Conservation (phyloP, 2,797 vertebrate species). For the Malacoraja senta region DNA sequence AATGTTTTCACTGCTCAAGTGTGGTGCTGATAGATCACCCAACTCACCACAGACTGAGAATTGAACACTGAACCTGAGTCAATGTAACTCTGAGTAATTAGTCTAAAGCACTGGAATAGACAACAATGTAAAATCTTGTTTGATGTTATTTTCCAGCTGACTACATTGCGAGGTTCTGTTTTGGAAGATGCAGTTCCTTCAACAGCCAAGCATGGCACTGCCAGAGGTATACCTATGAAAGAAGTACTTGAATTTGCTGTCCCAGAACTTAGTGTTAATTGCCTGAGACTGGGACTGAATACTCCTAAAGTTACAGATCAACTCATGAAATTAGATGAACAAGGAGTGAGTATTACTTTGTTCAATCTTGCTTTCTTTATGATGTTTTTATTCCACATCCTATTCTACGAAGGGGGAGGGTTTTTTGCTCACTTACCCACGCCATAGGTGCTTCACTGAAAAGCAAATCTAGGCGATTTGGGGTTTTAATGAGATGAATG, state of each 20-base stretch:
- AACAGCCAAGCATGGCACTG: conserved; percentile 84
- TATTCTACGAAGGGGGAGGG: too few relatives aligned
- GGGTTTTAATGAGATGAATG: too few relatives aligned
- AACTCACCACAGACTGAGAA: neutral
- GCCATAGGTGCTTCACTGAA: too few relatives aligned
- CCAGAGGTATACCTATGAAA: conserved; percentile 81
- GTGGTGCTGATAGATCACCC: neutral
- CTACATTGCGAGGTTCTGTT: conserved; percentile 80
- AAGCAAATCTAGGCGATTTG: too few relatives aligned
- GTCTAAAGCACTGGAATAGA: neutral
- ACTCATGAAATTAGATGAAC: conserved; percentile 93
- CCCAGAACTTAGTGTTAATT: conserved; percentile 83
- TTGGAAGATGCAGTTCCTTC: conserved; percentile 88
- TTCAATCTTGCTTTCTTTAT: neutral
- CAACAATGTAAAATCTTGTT: neutral
- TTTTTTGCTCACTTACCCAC: too few relatives aligned
- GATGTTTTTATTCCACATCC: neutral
- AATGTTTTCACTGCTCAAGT: neutral
- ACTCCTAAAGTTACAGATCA: conserved; percentile 94
- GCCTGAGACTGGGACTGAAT: conserved; percentile 85
- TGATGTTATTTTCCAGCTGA: conserved; percentile 62
- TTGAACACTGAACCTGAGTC: neutral
- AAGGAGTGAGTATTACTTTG: conserved; percentile 67
- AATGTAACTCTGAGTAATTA: neutral
- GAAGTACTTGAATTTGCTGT: conserved; percentile 86